Conservation (phyloP, 2,888 invertebrate species). For the Actias luna region DNA sequence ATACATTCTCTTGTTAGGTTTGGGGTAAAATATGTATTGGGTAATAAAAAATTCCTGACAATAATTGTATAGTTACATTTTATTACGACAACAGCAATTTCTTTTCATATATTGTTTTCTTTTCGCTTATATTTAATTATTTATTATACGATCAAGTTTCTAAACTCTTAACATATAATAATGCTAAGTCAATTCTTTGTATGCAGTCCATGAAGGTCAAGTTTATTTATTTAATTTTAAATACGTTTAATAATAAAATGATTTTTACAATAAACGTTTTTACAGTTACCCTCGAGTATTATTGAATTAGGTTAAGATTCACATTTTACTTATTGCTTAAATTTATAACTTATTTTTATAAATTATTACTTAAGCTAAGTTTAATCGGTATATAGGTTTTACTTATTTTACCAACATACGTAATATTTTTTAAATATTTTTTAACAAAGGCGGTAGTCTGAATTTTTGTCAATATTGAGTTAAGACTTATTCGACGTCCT, state of each 20-base stretch:
- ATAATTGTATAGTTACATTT: conserved; percentile 1
- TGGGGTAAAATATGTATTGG: not conserved
- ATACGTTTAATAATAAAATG: conserved; percentile 35
- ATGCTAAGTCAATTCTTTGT: conserved; percentile 51
- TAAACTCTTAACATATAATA: conserved; percentile 30
- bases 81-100: not conserved
- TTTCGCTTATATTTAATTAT: not conserved
- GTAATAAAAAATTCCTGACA: not conserved
- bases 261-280: conserved; percentile 46
- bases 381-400: not conserved
- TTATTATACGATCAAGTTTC: conserved; percentile 7
- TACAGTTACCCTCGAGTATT: conserved; percentile 50
- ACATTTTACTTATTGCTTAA: conserved; percentile 53
- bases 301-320: conserved; percentile 39
- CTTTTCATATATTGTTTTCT: not conserved
- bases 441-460: too few species aligned
- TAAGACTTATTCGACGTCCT: too few species aligned
- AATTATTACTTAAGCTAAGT: conserved; percentile 11
- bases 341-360: conserved; percentile 13
- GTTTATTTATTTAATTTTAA: conserved; percentile 31
- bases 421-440: not conserved
- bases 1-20: not conserved
- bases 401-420: not conserved
- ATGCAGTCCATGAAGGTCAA: conserved; percentile 46
- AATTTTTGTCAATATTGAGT: too few species aligned